phyloP scores from a whole-genome alignment of 1,140 invertebrate genomes.

The Ectropis grisescens region DNA sequence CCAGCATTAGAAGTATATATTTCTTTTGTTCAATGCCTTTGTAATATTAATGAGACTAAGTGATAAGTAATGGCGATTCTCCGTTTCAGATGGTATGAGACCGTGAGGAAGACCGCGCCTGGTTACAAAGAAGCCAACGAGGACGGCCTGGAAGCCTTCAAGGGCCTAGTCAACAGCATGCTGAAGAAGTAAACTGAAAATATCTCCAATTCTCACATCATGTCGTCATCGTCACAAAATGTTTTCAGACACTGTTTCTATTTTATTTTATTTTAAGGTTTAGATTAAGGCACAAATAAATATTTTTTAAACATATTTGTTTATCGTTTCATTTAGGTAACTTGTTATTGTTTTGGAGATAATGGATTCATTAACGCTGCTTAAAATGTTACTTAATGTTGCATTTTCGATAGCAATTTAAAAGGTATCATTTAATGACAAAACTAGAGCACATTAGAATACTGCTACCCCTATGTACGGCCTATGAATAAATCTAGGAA shows the following conservation, averaged over 20 bases:
- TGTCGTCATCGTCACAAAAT: constrained; percentile 8
- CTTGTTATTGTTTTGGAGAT: too few relatives aligned
- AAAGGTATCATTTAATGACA: too few relatives aligned
- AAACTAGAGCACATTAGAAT: too few relatives aligned
- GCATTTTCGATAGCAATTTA: too few relatives aligned
- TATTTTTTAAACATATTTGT: background rate
- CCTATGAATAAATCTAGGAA: too few relatives aligned
- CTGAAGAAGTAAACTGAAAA: constrained; percentile 81
- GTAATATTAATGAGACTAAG: too few relatives aligned
- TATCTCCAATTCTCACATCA: background rate
- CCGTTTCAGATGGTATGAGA: constrained; percentile 77
- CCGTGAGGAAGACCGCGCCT: constrained; percentile 76
- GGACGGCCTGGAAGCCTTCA: constrained; percentile 69
- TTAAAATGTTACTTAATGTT: too few relatives aligned
- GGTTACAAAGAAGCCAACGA: constrained; percentile 82
- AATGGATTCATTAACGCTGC: too few relatives aligned
- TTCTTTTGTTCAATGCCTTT: too few relatives aligned
- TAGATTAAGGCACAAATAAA: constrained; percentile 18
- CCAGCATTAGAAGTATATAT: too few relatives aligned
- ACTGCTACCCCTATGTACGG: too few relatives aligned
- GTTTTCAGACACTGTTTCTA: constrained; percentile 5
- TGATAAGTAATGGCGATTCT: too few relatives aligned
- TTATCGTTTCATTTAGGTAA: background rate
- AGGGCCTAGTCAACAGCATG: constrained; percentile 71
- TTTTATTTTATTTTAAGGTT: constrained; percentile 5